These are phyloP conservation scores for Arrhamphus sclerolepis DNA, from an alignment of 2,797 vertebrate genomes.

Conservation along the genomic window DNA sequence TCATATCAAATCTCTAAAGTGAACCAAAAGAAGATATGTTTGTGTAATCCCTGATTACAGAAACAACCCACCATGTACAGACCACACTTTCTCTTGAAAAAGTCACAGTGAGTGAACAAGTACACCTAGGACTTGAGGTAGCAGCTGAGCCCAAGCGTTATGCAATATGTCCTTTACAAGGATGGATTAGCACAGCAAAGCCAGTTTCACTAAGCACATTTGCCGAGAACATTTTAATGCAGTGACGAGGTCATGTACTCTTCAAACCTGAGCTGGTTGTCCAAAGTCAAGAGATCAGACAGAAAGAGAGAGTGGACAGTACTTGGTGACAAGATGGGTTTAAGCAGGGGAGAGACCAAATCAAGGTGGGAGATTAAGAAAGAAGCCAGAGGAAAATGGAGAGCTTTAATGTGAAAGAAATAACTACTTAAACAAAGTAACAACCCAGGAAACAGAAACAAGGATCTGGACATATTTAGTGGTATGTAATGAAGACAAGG, in stretches of 20 bases:
- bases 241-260: conserved; percentile 31
- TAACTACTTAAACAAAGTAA: conserved; percentile 8
- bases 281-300: conserved; percentile 43
- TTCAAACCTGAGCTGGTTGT: conserved; percentile 26
- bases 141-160: conserved; percentile 47
- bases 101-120: conserved; percentile 22
- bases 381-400: conserved; percentile 4
- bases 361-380: conserved; percentile 8
- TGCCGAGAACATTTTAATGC: conserved; percentile 58
- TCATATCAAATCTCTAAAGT: too few species aligned
- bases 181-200: conserved; percentile 67
- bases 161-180: conserved; percentile 58
- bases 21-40: too few species aligned
- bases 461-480: background rate
- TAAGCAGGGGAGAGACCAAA: background rate
- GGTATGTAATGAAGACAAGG: background rate
- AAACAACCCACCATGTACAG: conserved; percentile 6
- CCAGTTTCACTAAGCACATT: conserved; percentile 62
- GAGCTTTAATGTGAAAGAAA: conserved; percentile 3
- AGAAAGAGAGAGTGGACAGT: conserved; percentile 8
- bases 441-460: conserved; percentile 3
- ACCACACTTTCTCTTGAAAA: background rate
- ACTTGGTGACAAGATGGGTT: background rate
- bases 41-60: conserved; percentile 16
- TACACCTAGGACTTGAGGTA: conserved; percentile 40